Evolutionary conservation across 2,797 vertebrate species (phyloP).

Genomic region (Sebastes cheni): DNA sequence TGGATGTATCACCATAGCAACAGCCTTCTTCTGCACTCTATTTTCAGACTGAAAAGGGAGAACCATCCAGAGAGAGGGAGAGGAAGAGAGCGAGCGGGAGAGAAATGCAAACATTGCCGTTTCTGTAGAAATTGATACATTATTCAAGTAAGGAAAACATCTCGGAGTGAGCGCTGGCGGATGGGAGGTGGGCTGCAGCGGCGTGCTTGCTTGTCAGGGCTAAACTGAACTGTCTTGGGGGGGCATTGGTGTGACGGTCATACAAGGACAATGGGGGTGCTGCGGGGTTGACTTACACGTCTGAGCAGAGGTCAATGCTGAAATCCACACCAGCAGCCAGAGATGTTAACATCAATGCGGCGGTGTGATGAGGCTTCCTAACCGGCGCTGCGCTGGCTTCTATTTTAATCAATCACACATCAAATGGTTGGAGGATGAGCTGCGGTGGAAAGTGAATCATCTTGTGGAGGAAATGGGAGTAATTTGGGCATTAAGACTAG

Average conservation of each 20-base stretch:
- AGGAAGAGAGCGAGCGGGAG: constrained; percentile 35
- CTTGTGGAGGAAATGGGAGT: constrained; percentile 48
- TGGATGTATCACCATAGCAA: constrained; percentile 89
- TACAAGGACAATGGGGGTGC: constrained; percentile 66
- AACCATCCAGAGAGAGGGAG: constrained; percentile 72
- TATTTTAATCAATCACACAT: constrained; percentile 66
- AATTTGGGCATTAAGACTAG: constrained; percentile 33
- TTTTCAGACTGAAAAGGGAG: constrained; percentile 82
- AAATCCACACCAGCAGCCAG: constrained; percentile 67
- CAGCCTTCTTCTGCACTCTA: constrained; percentile 86
- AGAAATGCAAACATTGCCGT: constrained; percentile 83
- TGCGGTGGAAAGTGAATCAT: constrained; percentile 58
- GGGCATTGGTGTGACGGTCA: constrained; percentile 70
- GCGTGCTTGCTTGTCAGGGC: constrained; percentile 39
- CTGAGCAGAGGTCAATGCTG: constrained; percentile 73
- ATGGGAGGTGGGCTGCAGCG: constrained; percentile 23
- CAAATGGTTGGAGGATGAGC: constrained; percentile 55
- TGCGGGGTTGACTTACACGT: constrained; percentile 64
- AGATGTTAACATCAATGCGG: constrained; percentile 60
- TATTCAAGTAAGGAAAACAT: constrained; percentile 82
- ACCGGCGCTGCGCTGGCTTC: constrained; percentile 35
- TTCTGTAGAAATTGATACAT: constrained; percentile 82
- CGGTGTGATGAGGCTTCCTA: constrained; percentile 33
- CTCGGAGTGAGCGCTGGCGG: constrained; percentile 54
- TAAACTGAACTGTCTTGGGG: constrained; percentile 44